A percentile compares a stretch with the other conserved stretches of the same genome.
Evolutionary conservation across 1,140 invertebrate species (phyloP).

Genomic region (Psilanteris sp.): DNA sequence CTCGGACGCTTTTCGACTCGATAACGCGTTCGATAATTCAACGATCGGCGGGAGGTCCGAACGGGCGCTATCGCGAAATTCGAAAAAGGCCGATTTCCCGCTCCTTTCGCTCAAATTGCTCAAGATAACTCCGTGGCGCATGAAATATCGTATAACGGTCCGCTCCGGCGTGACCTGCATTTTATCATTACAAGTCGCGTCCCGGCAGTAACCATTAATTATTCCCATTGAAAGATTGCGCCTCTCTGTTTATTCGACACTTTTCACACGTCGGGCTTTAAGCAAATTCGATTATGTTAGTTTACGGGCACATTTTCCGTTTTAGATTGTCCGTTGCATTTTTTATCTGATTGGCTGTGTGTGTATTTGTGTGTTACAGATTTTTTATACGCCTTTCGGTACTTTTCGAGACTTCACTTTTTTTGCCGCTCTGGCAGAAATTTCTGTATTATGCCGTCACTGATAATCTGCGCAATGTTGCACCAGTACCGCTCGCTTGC

Average conservation of each 20-base stretch:
- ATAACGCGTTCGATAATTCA: slow-evolving; percentile 27
- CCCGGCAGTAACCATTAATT: slow-evolving; percentile 67
- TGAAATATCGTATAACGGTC: slow-evolving; percentile 64
- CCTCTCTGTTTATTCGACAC: slow-evolving; percentile 58
- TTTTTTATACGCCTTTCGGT: no score
- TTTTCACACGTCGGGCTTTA: not conserved
- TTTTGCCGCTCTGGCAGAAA: no score
- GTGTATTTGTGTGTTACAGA: no score
- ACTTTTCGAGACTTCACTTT: no score
- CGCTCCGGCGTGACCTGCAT: slow-evolving; percentile 53
- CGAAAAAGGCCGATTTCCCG: slow-evolving; percentile 33
- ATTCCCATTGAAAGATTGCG: slow-evolving; percentile 67
- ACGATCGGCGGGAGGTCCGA: slow-evolving; percentile 21
- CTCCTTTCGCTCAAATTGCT: slow-evolving; percentile 52
- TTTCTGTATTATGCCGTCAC: no score
- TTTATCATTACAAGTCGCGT: slow-evolving; percentile 65
- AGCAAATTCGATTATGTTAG: no score
- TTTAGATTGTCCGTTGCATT: no score
- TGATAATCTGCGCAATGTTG: no score
- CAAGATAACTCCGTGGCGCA: slow-evolving; percentile 53
- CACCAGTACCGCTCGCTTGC: no score
- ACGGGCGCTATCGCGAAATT: slow-evolving; percentile 5
- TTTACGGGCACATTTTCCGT: no score
- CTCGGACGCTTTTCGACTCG: not conserved
- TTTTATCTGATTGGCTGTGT: no score